phyloP scores from a whole-genome alignment of 2,797 vertebrate genomes.

The Bucorvus abyssinicus region DNA sequence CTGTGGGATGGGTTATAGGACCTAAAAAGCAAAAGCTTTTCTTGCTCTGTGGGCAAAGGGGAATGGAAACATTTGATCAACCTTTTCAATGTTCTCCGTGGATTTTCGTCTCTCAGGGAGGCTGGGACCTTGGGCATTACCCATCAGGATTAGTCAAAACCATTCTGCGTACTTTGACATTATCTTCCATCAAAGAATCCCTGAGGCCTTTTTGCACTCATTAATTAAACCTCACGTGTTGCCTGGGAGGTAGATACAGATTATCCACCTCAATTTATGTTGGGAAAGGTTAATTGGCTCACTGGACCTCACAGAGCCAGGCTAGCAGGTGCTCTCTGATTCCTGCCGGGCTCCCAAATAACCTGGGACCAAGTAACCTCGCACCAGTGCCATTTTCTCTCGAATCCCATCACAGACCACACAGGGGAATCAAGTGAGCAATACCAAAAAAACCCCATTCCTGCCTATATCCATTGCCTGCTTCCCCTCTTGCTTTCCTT shows the following conservation, averaged over 20 bases:
- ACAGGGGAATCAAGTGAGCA: slow-evolving; percentile 10
- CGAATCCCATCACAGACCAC: neutral
- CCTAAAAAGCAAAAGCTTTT: neutral
- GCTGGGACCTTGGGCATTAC: neutral
- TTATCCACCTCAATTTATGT: neutral
- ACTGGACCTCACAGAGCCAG: neutral
- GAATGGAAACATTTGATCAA: neutral
- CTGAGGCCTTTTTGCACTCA: neutral
- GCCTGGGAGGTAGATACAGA: neutral
- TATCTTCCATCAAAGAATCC: neutral
- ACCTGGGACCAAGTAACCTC: neutral
- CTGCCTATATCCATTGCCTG: neutral
- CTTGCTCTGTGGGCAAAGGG: neutral
- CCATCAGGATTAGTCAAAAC: neutral
- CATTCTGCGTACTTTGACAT: neutral
- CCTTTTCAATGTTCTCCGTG: fast-evolving
- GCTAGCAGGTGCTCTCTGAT: neutral
- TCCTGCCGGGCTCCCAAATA: neutral
- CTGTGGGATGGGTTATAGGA: neutral
- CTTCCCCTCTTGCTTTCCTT: slow-evolving; percentile 58
- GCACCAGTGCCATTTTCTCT: neutral
- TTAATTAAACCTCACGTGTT: neutral
- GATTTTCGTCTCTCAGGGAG: neutral
- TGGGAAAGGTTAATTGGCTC: neutral
- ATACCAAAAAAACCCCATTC: neutral